These are phyloP conservation scores for Heliconius congener DNA, from an alignment of 1,140 invertebrate species.

Conservation along the genomic window DNA sequence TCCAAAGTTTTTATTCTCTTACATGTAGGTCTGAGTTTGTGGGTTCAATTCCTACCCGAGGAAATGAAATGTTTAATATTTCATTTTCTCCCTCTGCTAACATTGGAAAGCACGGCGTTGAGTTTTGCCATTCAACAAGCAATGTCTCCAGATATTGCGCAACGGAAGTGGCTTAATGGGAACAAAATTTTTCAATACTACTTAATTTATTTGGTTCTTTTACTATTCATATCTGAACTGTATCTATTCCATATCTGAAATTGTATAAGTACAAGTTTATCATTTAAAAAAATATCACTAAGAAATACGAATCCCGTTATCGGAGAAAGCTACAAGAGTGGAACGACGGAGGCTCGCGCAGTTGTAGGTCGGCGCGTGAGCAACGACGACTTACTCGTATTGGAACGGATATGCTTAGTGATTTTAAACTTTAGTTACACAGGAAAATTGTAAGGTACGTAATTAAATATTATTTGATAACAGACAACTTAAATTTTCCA, in stretches of 20 bases:
- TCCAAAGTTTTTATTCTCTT: too few relatives aligned
- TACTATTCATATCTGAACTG: not conserved
- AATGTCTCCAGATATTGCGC: too few relatives aligned
- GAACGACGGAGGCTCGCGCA: slow-evolving; percentile 38
- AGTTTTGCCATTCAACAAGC: too few relatives aligned
- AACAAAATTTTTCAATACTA: too few relatives aligned
- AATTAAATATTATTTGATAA: not conserved
- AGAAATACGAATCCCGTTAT: slow-evolving; percentile 50
- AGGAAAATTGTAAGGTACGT: not conserved
- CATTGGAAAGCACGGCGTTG: too few relatives aligned
- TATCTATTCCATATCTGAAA: not conserved
- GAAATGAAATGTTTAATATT: too few relatives aligned
- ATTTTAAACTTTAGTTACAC: not conserved
- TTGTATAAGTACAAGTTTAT: not conserved
- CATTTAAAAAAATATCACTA: slow-evolving; percentile 3
- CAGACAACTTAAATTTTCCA: not conserved
- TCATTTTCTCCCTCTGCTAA: too few relatives aligned
- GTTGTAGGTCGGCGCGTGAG: slow-evolving; percentile 41
- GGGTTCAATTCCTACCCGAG: too few relatives aligned
- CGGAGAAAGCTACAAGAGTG: slow-evolving; percentile 57
- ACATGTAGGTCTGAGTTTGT: too few relatives aligned
- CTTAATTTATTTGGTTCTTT: not conserved
- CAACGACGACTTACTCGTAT: slow-evolving; percentile 16
- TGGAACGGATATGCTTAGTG: not conserved
- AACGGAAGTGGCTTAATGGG: too few relatives aligned